Conservation (phyloP, 37 sponge, comb jelly and placozoan genomes). For the Dysidea cf. avara region DNA sequence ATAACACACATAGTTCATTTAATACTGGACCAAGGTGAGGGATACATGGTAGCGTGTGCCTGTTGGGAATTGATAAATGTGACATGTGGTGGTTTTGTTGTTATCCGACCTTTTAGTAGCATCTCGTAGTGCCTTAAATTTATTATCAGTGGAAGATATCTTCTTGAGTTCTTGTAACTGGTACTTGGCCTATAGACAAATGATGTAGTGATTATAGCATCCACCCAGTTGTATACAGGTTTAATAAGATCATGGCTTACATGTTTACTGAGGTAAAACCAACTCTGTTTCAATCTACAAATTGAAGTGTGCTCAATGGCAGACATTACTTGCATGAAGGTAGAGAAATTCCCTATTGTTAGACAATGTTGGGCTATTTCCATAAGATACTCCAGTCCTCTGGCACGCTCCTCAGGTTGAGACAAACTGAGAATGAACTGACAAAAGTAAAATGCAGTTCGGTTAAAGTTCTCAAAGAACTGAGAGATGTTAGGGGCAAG, state of each 20-base stretch:
- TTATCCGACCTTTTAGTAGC: conserved; percentile 59
- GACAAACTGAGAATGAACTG: no score
- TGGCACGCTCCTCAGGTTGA: no score
- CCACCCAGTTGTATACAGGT: no score
- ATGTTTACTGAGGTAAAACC: conserved; percentile 33
- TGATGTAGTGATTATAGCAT: no score
- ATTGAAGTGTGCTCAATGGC: conserved; percentile 48
- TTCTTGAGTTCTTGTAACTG: conserved; percentile 23
- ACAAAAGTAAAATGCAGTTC: no score
- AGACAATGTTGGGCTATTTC: no score
- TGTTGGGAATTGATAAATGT: no score
- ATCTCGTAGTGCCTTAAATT: conserved; percentile 50
- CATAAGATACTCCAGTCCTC: no score
- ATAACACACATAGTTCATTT: conserved; percentile 49
- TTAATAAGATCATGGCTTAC: no score
- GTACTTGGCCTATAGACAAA: conserved; percentile 34
- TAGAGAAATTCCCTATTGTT: conserved; percentile 34
- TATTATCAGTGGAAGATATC: conserved; percentile 40
- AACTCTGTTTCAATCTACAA: conserved; percentile 29
- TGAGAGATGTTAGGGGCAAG: no score
- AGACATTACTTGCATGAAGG: conserved; percentile 55
- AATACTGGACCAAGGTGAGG: conserved; percentile 55
- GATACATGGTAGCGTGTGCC: conserved; percentile 36
- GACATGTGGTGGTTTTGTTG: background rate
- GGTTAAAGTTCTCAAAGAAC: no score